Conservation (phyloP, 92 coral and sea anemone species). For the Siderastrea siderea region DNA sequence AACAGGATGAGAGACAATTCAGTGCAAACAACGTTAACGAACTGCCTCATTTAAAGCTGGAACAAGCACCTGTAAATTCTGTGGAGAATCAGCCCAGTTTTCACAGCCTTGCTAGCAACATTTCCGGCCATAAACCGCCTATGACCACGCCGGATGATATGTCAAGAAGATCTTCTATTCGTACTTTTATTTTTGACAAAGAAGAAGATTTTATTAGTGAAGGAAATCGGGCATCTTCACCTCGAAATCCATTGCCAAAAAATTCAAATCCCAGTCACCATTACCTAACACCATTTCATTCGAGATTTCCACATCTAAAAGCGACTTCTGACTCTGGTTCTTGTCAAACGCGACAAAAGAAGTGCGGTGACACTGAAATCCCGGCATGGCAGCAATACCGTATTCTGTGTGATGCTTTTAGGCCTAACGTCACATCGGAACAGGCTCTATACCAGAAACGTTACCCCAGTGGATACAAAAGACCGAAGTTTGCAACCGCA, state of each 20-base stretch:
- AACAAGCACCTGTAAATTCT: background rate
- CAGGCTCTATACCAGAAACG: background rate
- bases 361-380: background rate
- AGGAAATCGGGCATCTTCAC: background rate
- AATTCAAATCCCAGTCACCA: constrained; percentile 16
- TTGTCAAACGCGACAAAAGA: constrained; percentile 6
- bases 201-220: background rate
- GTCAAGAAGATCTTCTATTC: constrained; percentile 29
- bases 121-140: background rate
- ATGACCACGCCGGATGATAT: constrained; percentile 25
- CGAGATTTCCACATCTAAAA: constrained; percentile 36
- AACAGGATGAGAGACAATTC: background rate
- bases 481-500: constrained; percentile 35
- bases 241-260: background rate
- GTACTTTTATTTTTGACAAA: constrained; percentile 14
- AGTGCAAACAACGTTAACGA: background rate
- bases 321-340: background rate
- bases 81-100: background rate
- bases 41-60: background rate
- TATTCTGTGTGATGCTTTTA: constrained; percentile 38
- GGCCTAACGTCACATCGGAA: constrained; percentile 17
- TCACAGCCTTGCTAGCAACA: constrained; percentile 1
- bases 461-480: constrained; percentile 9
- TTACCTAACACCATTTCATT: constrained; percentile 15
- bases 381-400: constrained; percentile 45